Percentiles rank a stretch among this genome's conserved stretches.
These are phyloP conservation scores for Rhopilema esculentum DNA, from an alignment of 30 jellyfish, hydroid and myxozoan genomes.

Conservation along the genomic window DNA sequence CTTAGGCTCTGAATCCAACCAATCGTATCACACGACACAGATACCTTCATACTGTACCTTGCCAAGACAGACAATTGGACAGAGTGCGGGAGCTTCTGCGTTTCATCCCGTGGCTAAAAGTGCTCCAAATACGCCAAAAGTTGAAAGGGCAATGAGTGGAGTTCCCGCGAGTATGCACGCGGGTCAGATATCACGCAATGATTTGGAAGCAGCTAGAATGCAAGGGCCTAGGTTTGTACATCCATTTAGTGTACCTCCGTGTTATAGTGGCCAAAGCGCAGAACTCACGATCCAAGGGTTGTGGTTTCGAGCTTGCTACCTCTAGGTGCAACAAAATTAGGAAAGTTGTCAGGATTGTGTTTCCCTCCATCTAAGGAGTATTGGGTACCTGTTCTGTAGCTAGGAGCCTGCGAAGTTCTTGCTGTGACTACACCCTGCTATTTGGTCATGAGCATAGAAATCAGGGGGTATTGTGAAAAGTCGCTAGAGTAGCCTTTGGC, in stretches of 20 bases:
- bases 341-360: too few relatives aligned
- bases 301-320: too few relatives aligned
- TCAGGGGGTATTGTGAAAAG: too few relatives aligned
- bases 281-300: too few relatives aligned
- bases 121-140: conserved; percentile 52
- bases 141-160: conserved; percentile 27
- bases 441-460: too few relatives aligned
- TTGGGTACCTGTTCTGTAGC: too few relatives aligned
- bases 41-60: conserved; percentile 71
- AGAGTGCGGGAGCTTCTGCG: conserved; percentile 34
- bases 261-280: too few relatives aligned
- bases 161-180: neutral
- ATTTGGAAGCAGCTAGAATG: neutral
- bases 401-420: too few relatives aligned
- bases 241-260: neutral
- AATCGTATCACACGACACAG: conserved; percentile 40
- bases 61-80: conserved; percentile 59
- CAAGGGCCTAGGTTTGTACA: neutral
- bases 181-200: neutral
- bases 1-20: conserved; percentile 46
- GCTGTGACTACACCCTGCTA: too few relatives aligned
- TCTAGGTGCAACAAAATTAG: too few relatives aligned
- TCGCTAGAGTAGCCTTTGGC: too few relatives aligned
- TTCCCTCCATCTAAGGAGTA: too few relatives aligned
- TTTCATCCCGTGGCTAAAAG: conserved; percentile 67